These are phyloP conservation scores for Antennarius striatus DNA, from an alignment of 2,113 vertebrate genomes.

Conservation along the genomic window DNA sequence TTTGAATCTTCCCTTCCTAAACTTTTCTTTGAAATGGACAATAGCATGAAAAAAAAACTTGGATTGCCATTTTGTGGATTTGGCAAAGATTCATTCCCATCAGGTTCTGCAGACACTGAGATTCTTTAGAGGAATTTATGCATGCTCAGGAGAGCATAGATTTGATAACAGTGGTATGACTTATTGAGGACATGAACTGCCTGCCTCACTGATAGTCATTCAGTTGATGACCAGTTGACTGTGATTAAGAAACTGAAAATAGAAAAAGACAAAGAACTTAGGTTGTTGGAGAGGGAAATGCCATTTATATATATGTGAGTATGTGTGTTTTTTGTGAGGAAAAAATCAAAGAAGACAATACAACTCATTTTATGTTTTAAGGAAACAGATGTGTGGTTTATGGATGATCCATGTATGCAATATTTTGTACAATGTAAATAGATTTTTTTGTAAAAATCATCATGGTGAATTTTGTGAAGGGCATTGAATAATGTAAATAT, in stretches of 20 bases:
- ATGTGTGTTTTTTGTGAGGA: neutral
- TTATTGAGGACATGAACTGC: neutral
- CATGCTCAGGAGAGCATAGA: neutral
- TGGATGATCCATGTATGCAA: conserved; percentile 57
- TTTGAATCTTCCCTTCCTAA: neutral
- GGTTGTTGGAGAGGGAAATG: neutral
- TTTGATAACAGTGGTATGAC: neutral
- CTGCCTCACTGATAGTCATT: conserved; percentile 6
- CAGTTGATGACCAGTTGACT: conserved; percentile 57
- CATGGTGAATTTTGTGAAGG: conserved; percentile 55
- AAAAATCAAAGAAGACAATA: neutral
- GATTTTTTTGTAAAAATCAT: conserved; percentile 69
- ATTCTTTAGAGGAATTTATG: conserved; percentile 3
- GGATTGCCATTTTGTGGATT: neutral
- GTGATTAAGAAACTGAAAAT: conserved; percentile 39
- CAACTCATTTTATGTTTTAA: conserved; percentile 1
- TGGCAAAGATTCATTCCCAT: neutral
- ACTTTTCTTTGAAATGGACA: neutral
- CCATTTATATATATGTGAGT: neutral
- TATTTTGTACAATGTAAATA: conserved; percentile 80
- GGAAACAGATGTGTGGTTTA: conserved; percentile 36
- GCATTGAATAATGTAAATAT: conserved; percentile 78
- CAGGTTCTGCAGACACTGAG: neutral
- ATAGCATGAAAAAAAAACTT: neutral
- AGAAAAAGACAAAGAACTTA: neutral